These are phyloP conservation scores for Chrysomela aeneicollis DNA, from an alignment of 2,888 invertebrate species.

Conservation along the genomic window DNA sequence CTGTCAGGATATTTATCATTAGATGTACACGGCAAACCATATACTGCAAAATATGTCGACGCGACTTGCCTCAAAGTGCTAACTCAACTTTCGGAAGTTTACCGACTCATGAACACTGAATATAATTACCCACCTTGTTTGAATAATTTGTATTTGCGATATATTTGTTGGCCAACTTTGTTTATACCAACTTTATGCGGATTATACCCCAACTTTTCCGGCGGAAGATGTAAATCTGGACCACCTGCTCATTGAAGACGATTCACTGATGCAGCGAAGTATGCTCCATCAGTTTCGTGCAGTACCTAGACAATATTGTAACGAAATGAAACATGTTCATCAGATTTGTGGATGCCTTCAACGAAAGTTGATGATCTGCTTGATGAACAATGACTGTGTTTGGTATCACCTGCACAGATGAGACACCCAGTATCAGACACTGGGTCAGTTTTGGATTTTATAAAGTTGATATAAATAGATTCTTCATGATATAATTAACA, in stretches of 20 bases:
- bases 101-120: constrained; percentile 35
- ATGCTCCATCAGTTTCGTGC: no score
- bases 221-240: not conserved
- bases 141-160: constrained; percentile 40
- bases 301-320: no score
- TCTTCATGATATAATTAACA: no score
- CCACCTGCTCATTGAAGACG: not conserved
- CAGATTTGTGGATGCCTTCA: no score
- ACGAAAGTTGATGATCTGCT: no score
- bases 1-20: constrained; percentile 55
- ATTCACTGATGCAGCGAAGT: not conserved
- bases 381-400: no score
- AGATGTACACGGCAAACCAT: constrained; percentile 46
- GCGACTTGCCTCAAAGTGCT: constrained; percentile 23
- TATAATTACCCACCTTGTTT: constrained; percentile 39
- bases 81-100: constrained; percentile 34
- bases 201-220: not conserved
- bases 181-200: constrained; percentile 25
- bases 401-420: no score
- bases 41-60: constrained; percentile 40
- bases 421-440: no score
- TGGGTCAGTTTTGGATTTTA: no score
- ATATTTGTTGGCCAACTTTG: constrained; percentile 32
- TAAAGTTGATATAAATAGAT: no score
- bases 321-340: no score